phyloP scores from a whole-genome alignment of 1,140 invertebrate species.

The Aradophagus sp. region DNA sequence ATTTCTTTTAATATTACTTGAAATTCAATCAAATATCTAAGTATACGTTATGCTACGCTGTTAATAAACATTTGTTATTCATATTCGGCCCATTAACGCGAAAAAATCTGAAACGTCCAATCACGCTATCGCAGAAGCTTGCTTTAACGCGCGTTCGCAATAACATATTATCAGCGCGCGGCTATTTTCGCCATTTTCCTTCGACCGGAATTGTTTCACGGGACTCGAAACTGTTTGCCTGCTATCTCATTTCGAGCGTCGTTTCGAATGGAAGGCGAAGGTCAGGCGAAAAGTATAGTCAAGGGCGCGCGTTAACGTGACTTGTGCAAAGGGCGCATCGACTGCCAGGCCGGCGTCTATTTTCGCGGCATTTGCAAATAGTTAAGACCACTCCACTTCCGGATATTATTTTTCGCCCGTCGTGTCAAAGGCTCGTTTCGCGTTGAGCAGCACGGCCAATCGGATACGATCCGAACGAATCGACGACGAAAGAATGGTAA shows the following conservation, averaged over 20 bases:
- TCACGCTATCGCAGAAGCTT: too few relatives aligned
- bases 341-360: conserved; percentile 18
- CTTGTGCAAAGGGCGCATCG: conserved; percentile 22
- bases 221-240: conserved; percentile 16
- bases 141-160: too few relatives aligned
- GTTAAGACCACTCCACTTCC: conserved; percentile 7
- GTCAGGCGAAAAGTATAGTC: conserved; percentile 30
- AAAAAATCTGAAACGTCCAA: too few relatives aligned
- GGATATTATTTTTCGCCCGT: conserved; percentile 11
- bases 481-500: not conserved
- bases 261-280: conserved; percentile 22
- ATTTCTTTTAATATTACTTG: too few relatives aligned
- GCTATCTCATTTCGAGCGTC: conserved; percentile 35
- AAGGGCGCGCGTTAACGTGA: conserved; percentile 39
- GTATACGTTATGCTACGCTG: too few relatives aligned
- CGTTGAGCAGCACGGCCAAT: conserved; percentile 4
- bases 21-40: too few relatives aligned
- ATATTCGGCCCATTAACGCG: too few relatives aligned
- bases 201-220: conserved; percentile 20
- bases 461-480: conserved; percentile 7
- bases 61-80: too few relatives aligned
- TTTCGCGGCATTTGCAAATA: conserved; percentile 36
- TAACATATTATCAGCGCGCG: too few relatives aligned
- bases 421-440: conserved; percentile 4
- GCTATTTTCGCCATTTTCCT: conserved; percentile 2